A percentile compares a stretch with the other conserved stretches of the same genome.
Evolutionary conservation across 1,140 invertebrate species (phyloP).

Genomic region (Cryptotermes secundus): DNA sequence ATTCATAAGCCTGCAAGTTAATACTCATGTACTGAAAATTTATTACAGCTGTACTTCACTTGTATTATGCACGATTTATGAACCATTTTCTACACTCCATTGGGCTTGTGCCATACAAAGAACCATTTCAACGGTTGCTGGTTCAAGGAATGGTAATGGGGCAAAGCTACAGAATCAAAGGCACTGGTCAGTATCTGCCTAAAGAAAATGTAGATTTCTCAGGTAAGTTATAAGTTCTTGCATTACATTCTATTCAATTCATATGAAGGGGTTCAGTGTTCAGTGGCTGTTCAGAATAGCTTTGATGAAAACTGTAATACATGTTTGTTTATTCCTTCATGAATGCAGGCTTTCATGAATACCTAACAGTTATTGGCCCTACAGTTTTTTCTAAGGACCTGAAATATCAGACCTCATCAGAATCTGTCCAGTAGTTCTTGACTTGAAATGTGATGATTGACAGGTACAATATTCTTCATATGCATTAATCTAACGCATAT

Average conservation of each 20-base stretch:
- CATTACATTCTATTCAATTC: too few species aligned
- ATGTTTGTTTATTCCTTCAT: too few species aligned
- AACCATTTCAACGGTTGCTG: conserved; percentile 90
- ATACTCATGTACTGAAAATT: conserved; percentile 21
- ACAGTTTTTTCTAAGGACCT: too few species aligned
- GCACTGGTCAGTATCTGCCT: conserved; percentile 77
- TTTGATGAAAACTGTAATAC: too few species aligned
- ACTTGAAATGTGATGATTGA: neutral
- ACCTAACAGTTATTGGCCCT: too few species aligned
- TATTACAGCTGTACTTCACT: conserved; percentile 80
- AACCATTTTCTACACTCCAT: conserved; percentile 86
- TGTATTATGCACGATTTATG: conserved; percentile 96
- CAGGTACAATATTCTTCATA: neutral
- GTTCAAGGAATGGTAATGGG: conserved; percentile 96
- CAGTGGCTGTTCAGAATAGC: too few species aligned
- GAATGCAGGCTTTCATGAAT: too few species aligned
- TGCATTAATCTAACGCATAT: neutral
- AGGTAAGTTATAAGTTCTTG: conserved; percentile 45
- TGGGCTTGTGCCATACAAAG: conserved; percentile 67
- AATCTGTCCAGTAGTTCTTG: neutral
- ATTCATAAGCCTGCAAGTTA: too few species aligned
- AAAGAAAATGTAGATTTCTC: conserved; percentile 66
- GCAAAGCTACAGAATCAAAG: conserved; percentile 73
- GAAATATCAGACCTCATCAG: too few species aligned
- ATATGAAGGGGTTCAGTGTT: too few species aligned